A percentile compares a stretch with the other conserved stretches of the same genome.
These are phyloP conservation scores for Meriones unguiculatus DNA, from an alignment of 2,113 vertebrate genomes.

Conservation along the genomic window DNA sequence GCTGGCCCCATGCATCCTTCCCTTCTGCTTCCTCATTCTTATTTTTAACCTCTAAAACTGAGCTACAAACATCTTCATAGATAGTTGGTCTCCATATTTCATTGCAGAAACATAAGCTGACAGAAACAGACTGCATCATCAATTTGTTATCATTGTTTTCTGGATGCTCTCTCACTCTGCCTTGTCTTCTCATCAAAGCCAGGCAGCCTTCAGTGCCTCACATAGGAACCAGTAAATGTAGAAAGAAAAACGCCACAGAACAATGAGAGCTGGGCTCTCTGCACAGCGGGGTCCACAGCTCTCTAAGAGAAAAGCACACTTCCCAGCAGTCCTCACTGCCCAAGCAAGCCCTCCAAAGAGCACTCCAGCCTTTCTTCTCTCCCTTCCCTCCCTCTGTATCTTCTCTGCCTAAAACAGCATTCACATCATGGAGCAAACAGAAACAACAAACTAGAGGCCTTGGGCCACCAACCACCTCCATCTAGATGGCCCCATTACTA, in stretches of 20 bases:
- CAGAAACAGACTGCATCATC: neutral
- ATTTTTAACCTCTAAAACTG: neutral
- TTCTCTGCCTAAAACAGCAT: neutral
- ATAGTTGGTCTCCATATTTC: neutral
- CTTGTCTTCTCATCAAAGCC: neutral
- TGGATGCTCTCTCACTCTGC: too few species aligned
- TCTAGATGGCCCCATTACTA: neutral
- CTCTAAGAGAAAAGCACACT: neutral
- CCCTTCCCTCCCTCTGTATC: neutral
- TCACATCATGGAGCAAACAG: neutral
- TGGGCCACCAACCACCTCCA: neutral
- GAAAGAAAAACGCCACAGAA: neutral
- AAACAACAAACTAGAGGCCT: neutral
- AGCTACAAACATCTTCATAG: neutral
- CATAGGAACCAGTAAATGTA: neutral
- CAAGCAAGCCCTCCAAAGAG: neutral
- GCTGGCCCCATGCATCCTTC: neutral
- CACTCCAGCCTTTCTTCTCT: neutral
- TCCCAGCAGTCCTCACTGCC: neutral
- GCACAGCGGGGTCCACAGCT: neutral
- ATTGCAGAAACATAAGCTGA: neutral
- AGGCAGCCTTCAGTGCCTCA: neutral
- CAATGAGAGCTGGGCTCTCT: rapidly evolving
- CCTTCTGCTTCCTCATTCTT: neutral
- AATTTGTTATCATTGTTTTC: neutral